Conservation (phyloP, 2,888 invertebrate genomes). For the Cremastobaeus sp. region DNA sequence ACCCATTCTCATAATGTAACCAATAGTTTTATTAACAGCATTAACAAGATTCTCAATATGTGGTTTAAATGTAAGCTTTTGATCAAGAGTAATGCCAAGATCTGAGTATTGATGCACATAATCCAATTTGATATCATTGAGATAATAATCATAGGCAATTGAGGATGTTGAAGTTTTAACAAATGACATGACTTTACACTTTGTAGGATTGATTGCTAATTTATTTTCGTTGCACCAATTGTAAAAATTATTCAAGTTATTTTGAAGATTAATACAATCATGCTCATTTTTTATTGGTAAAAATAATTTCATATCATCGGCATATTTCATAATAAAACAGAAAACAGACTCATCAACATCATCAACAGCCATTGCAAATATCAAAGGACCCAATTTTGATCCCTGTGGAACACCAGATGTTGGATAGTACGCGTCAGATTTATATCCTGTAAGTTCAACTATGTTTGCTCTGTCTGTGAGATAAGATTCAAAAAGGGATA, state of each 20-base stretch:
- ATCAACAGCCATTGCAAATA: not conserved
- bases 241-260: too few species aligned
- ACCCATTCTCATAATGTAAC: not conserved
- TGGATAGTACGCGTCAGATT: not conserved
- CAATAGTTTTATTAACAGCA: not conserved
- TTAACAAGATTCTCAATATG: not conserved
- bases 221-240: too few species aligned
- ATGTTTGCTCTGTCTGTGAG: not conserved
- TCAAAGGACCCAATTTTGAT: not conserved
- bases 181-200: too few species aligned
- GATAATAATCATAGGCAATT: too few species aligned
- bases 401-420: not conserved
- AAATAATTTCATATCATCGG: not conserved
- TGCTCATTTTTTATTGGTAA: not conserved
- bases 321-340: not conserved
- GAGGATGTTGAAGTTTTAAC: too few species aligned
- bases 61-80: not conserved
- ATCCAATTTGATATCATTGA: too few species aligned
- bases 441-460: not conserved
- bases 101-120: too few species aligned
- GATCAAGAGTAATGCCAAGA: not conserved
- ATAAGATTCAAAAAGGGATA: not conserved
- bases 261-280: not conserved
- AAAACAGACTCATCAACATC: not conserved
- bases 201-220: too few species aligned